phyloP scores from a whole-genome alignment of 2,113 vertebrate species.

The Clupea harengus region DNA sequence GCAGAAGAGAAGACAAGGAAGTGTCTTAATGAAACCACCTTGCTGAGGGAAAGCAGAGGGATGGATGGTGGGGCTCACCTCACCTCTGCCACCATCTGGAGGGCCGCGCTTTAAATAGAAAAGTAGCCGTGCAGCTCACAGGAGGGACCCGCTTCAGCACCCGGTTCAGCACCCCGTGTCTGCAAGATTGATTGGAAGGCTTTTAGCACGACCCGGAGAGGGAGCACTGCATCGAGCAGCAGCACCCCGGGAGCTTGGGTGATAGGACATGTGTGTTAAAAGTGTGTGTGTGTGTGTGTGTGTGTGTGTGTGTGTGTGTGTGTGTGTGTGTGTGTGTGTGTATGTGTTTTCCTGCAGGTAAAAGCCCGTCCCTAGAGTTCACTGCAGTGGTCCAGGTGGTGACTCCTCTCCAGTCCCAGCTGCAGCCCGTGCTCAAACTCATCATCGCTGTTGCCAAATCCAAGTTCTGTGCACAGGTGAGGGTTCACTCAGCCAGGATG shows the following conservation, averaged over 20 bases:
- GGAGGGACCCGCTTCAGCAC: constrained; percentile 53
- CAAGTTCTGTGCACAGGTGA: constrained; percentile 78
- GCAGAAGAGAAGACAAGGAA: not conserved
- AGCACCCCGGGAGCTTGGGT: not conserved
- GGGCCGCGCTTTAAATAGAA: not conserved
- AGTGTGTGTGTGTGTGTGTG: constrained; percentile 25
- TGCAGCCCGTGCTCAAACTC: constrained; percentile 74
- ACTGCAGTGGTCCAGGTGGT: constrained; percentile 73
- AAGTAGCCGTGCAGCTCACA: constrained; percentile 46
- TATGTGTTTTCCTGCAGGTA: constrained; percentile 58
- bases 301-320: constrained; percentile 40
- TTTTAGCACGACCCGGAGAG: constrained; percentile 60
- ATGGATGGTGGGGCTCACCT: not conserved
- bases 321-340: constrained; percentile 6
- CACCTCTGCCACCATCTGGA: not conserved
- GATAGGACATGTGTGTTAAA: not conserved
- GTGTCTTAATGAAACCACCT: not conserved
- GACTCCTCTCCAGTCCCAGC: constrained; percentile 70
- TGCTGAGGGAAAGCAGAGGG: not conserved
- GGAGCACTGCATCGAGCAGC: constrained; percentile 41
- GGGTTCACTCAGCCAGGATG: constrained; percentile 15
- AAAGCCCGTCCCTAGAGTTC: constrained; percentile 69
- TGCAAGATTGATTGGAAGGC: constrained; percentile 64
- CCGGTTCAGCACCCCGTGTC: constrained; percentile 54
- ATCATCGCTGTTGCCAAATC: constrained; percentile 77